Evolutionary conservation across 2,113 vertebrate species (phyloP), one percentile per base, ranked within the genome.

Genomic region (Symphodus melops): DNA sequence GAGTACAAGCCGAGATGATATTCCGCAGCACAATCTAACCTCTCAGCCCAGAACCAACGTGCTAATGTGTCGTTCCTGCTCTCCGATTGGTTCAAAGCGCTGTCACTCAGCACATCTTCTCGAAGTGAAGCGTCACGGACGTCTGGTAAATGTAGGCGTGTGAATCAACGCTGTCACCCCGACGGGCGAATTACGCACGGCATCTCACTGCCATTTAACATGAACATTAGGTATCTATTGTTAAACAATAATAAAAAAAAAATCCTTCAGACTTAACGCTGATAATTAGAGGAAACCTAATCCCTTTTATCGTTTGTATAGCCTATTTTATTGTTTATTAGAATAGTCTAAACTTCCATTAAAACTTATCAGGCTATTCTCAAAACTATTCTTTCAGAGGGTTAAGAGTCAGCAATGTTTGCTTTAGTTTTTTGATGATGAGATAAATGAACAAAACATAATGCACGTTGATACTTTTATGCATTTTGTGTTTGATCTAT

Each of bases 71-170:
- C 28, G 46, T 5, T 51, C 14, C 85, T 75, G 16, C 12, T 60
- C 81, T 80, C 68, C 76, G 89, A 93, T 94, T 94, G 93, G 93
- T 79, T 82, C 61, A 68, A 53, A 63, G 67, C 16, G 19, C 71
- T 89, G 92, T 86, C 94, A 12, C 63, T 94, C 91, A 88, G 0
- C 41, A 56, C 42, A 65, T 58, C 58, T 66, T 58, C 56, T 21
- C 17, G 53, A 65, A 72, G 74, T 17, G 62, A 62, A 66, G 82
- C 61, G 28, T 75, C 72, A 60, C 16, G 67, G 79, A 64, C 28
- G 65, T 63, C 74, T 88, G 85, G 87, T 85, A 66, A 75, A 89
- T 86, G 83, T 69, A 88, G 68, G 75, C 79, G 36, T 41, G 58
- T n/a, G 21, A 42, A 41, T 5, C 41, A 17, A 19, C 20, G 16